phyloP scores from a whole-genome alignment of 2,113 vertebrate species.

The Sinocyclocheilus anshuiensis region DNA sequence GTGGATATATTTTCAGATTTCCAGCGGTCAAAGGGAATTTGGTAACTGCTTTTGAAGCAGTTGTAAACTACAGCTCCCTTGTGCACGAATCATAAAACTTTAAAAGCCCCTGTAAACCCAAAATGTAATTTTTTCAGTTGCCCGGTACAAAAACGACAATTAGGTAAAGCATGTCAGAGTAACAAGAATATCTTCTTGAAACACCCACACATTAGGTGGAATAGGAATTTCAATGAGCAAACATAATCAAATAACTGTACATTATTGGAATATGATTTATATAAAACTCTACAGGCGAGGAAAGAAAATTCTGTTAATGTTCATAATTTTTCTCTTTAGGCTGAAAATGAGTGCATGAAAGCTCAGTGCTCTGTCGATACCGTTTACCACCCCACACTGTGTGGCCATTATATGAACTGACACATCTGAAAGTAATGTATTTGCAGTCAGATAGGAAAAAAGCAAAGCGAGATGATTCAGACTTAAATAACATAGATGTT shows the following conservation, averaged over 20 bases:
- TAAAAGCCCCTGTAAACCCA: conserved; percentile 37
- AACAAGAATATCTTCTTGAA: conserved; percentile 40
- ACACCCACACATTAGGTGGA: conserved; percentile 40
- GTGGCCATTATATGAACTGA: conserved; percentile 47
- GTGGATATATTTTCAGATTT: background rate
- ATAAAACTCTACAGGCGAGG: conserved; percentile 47
- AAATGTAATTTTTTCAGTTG: conserved; percentile 33
- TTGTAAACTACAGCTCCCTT: conserved; percentile 25
- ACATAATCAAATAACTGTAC: conserved; percentile 47
- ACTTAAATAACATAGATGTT: background rate
- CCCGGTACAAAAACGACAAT: conserved; percentile 41
- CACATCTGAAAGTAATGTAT: conserved; percentile 40
- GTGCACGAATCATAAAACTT: conserved; percentile 35
- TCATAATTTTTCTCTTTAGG: conserved; percentile 45
- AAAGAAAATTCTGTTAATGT: conserved; percentile 48
- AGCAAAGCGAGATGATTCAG: conserved; percentile 25
- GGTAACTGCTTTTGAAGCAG: conserved; percentile 19
- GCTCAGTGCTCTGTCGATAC: conserved; percentile 30
- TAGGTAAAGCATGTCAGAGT: conserved; percentile 36
- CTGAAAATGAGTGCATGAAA: conserved; percentile 44
- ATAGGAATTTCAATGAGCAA: conserved; percentile 50
- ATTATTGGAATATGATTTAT: conserved; percentile 59
- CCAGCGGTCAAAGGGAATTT: background rate
- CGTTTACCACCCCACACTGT: conserved; percentile 5
- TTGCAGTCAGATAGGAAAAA: conserved; percentile 26